Evolutionary conservation across 2,797 vertebrate genomes (phyloP).

Genomic region (Siniperca scherzeri): DNA sequence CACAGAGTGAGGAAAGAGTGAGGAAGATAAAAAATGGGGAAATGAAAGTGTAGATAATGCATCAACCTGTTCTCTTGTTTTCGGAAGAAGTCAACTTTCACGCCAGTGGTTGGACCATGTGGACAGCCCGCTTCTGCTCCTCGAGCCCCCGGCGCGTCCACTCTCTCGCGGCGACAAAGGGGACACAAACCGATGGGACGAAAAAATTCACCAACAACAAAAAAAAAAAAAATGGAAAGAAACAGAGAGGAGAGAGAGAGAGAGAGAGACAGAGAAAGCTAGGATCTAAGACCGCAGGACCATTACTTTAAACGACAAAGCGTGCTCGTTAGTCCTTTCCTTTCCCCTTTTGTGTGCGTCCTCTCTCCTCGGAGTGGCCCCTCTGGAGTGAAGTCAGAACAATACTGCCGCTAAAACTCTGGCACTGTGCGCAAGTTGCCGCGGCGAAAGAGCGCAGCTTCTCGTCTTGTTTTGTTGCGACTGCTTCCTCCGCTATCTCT

Average conservation of each 20-base stretch:
- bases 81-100: slow-evolving; percentile 90
- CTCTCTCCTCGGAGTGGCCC: slow-evolving; percentile 84
- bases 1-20: slow-evolving; percentile 37
- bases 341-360: slow-evolving; percentile 81
- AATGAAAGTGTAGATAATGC: slow-evolving; percentile 75
- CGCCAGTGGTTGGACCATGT: slow-evolving; percentile 90
- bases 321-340: slow-evolving; percentile 85
- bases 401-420: slow-evolving; percentile 87
- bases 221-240: slow-evolving; percentile 49
- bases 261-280: slow-evolving; percentile 74
- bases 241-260: slow-evolving; percentile 57
- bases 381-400: slow-evolving; percentile 87
- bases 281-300: slow-evolving; percentile 78
- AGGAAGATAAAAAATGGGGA: slow-evolving; percentile 11
- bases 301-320: slow-evolving; percentile 83
- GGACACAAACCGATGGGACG: slow-evolving; percentile 76
- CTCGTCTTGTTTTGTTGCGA: slow-evolving; percentile 72
- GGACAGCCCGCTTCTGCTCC: slow-evolving; percentile 86
- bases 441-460: slow-evolving; percentile 80
- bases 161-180: slow-evolving; percentile 79
- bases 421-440: slow-evolving; percentile 87
- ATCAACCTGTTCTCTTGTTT: slow-evolving; percentile 90
- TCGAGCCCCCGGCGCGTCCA: slow-evolving; percentile 85
- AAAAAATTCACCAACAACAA: slow-evolving; percentile 52
- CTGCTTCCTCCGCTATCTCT: slow-evolving; percentile 59